Evolutionary conservation across 1,140 invertebrate genomes (phyloP), one percentile per base, ranked within the genome.

Genomic region (Drosophila watanabei): DNA sequence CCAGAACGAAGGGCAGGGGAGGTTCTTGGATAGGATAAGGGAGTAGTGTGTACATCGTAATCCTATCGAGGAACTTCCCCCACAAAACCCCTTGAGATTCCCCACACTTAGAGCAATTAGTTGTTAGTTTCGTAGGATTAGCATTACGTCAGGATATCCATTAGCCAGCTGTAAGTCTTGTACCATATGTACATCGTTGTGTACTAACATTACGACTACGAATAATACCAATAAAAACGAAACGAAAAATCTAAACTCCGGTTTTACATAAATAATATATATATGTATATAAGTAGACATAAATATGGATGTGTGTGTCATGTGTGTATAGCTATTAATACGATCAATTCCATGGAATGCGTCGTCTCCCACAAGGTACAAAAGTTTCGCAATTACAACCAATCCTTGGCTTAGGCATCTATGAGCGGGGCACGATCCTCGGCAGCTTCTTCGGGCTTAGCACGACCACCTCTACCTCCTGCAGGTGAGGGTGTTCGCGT

Each of bases 321-420:
- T 57, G 46, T 73, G 46, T 73, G 43, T 79, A 76, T 71, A 82
- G 30, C 20, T 81, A 84, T 41, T 35, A 64, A 64, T 83, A 75
- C 62, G 48, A 59, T 89, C 86, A 89, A 89, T 90, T 89, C 81
- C 86, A 60, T 79, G 51, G 69, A 89, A 89, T 89, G 76, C 66
- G 72, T 65, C 65, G 51, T 65, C 58, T 51, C 54, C 37, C 28
- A 43, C 60, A 72, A 90, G 86, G 85, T 89, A 89, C 86, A 90
- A 72, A 54, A 81, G 81, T 86, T 89, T 59, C 78, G 63, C 49
- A 54, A 37, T 64, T 73, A 75, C 56, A 79, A 79, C 61, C 61
- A 49, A 57, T 54, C 28, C 28, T 48, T 35, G 57, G 49, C 18
- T 49, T 78, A 89, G 35, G 86, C 71, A 43, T 79, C 68, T 39